A percentile compares a stretch with the other conserved stretches of the same genome.
Conservation (phyloP, 2,888 invertebrate genomes). For the Nebria salina region DNA sequence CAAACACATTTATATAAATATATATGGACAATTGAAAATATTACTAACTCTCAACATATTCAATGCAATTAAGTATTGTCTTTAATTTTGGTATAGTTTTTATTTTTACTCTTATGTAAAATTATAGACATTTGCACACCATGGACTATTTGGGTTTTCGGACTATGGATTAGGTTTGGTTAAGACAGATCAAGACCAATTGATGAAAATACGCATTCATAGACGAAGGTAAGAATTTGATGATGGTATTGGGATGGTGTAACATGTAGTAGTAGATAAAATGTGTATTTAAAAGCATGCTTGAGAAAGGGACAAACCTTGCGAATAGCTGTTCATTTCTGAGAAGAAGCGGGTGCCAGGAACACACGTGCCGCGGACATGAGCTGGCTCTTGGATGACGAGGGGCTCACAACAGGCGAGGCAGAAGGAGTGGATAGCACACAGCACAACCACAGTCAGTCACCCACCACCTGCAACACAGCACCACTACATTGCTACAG, state of each 20-base stretch:
- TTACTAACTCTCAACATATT: too few species aligned
- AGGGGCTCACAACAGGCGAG: conserved; percentile 13
- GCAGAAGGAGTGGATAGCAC: conserved; percentile 17
- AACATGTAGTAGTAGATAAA: neutral
- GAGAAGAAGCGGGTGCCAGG: conserved; percentile 24
- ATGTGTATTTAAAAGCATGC: neutral
- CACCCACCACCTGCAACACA: conserved; percentile 39
- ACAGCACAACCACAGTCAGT: conserved; percentile 32
- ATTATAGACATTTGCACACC: too few species aligned
- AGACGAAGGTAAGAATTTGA: too few species aligned
- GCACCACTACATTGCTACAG: conserved; percentile 2
- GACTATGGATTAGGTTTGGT: too few species aligned
- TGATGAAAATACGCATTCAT: too few species aligned
- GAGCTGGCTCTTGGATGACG: conserved; percentile 31
- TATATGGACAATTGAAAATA: too few species aligned
- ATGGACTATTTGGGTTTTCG: too few species aligned
- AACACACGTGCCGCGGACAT: conserved; percentile 36
- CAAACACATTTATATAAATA: neutral
- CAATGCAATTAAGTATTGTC: too few species aligned
- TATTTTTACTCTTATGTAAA: too few species aligned
- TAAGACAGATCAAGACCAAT: too few species aligned
- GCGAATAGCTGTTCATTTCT: conserved; percentile 56
- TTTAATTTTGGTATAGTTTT: too few species aligned
- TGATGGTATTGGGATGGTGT: too few species aligned
- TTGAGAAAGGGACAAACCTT: conserved; percentile 56